These are phyloP conservation scores for Salpingus planirostris DNA, from an alignment of 2,888 invertebrate species.

Conservation along the genomic window DNA sequence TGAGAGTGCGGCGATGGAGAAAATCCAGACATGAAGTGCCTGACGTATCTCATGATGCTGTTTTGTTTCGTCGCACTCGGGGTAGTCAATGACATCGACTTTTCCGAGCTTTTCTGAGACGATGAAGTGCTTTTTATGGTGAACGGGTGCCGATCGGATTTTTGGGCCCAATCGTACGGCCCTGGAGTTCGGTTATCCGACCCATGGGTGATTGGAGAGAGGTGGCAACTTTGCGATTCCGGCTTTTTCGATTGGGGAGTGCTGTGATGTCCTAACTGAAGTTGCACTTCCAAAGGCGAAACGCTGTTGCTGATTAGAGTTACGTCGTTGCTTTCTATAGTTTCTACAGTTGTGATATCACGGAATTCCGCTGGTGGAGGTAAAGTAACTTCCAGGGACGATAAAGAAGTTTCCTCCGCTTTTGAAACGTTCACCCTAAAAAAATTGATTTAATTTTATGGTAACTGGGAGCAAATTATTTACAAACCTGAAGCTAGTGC, in stretches of 20 bases:
- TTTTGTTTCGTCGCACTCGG: conserved; percentile 28
- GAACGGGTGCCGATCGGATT: conserved; percentile 26
- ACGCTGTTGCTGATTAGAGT: not conserved
- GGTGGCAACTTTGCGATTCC: conserved; percentile 1
- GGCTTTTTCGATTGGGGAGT: conserved; percentile 12
- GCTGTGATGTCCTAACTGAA: conserved; percentile 8
- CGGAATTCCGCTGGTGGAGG: conserved; percentile 23
- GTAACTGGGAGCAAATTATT: too few species aligned
- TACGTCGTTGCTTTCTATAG: conserved; percentile 4
- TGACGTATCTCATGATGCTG: conserved; percentile 32
- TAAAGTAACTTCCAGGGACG: conserved; percentile 12
- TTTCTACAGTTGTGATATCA: conserved; percentile 12
- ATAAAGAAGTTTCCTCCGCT: too few species aligned
- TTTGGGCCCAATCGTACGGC: conserved; percentile 20
- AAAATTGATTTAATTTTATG: too few species aligned
- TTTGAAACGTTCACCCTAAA: conserved; percentile 5
- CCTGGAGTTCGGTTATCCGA: conserved; percentile 12
- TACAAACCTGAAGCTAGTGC: too few species aligned
- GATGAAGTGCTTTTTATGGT: conserved; percentile 17
- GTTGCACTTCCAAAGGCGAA: not conserved
- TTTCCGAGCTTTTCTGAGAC: conserved; percentile 9
- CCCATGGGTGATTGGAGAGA: conserved; percentile 6
- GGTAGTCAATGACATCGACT: too few species aligned
- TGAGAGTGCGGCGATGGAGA: conserved; percentile 3
- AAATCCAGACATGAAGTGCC: conserved; percentile 5